Percentiles rank a stretch among this genome's conserved stretches.
Conservation (phyloP, 2,113 vertebrate species). For the Hylia prasina region DNA sequence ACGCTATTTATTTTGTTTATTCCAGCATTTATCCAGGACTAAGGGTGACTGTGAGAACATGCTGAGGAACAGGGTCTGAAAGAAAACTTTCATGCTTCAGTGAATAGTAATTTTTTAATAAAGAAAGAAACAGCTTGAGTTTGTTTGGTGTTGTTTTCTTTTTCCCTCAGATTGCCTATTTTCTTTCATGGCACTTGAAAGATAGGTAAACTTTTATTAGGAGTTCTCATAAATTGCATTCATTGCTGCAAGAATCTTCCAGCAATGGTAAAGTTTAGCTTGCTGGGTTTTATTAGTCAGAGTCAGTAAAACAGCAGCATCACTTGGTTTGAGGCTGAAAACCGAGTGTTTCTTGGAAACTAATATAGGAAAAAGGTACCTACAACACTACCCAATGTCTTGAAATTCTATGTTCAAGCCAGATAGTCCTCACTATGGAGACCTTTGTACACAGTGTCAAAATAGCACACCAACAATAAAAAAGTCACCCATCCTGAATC, state of each 20-base stretch:
- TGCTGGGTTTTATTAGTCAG: conserved; percentile 51
- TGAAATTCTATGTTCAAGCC: conserved; percentile 30
- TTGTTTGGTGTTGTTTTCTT: not conserved
- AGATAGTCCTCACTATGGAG: conserved; percentile 68
- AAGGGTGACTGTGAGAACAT: not conserved
- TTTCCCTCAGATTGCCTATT: not conserved
- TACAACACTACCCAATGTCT: conserved; percentile 4
- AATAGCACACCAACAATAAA: conserved; percentile 50
- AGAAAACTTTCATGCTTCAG: not conserved
- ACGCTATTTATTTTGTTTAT: not conserved
- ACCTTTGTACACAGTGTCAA: conserved; percentile 66
- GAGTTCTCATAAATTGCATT: conserved; percentile 46
- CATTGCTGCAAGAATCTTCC: conserved; percentile 20
- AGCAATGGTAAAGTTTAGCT: conserved; percentile 29
- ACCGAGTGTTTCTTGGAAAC: conserved; percentile 27
- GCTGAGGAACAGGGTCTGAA: not conserved
- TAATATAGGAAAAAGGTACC: conserved; percentile 58
- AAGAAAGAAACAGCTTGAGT: not conserved
- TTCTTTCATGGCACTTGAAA: conserved; percentile 36
- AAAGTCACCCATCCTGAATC: not conserved
- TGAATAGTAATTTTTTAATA: not conserved
- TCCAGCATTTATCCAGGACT: not conserved
- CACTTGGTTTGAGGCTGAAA: conserved; percentile 28
- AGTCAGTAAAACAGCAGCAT: conserved; percentile 35
- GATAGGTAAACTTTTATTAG: conserved; percentile 38